Percentiles rank a stretch among this genome's conserved stretches.
Conservation (phyloP, 2,888 invertebrate species). For the Stenoptilia bipunctidactyla region DNA sequence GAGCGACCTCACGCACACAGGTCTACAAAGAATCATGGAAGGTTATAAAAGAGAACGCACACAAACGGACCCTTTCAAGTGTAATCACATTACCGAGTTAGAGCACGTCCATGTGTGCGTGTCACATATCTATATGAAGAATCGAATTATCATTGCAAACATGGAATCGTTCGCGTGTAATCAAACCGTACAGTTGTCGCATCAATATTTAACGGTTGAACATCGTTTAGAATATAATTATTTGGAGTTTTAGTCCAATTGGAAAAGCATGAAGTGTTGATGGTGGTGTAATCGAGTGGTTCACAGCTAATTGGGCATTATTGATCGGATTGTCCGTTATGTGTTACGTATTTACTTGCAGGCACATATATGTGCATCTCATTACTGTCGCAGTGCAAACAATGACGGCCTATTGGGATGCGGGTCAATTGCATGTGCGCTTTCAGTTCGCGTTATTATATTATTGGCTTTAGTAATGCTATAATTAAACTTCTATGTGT, state of each 20-base stretch:
- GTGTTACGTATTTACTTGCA: constrained; percentile 24
- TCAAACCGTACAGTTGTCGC: constrained; percentile 1
- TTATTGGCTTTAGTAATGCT: constrained; percentile 9
- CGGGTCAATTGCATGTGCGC: constrained; percentile 53
- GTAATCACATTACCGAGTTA: neutral
- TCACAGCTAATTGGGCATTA: constrained; percentile 43
- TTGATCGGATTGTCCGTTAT: constrained; percentile 40
- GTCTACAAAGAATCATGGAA: neutral
- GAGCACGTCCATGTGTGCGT: constrained; percentile 1
- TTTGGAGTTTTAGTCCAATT: neutral
- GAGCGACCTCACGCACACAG: neutral
- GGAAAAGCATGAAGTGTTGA: neutral
- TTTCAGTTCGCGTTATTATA: constrained; percentile 22
- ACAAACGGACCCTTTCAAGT: constrained; percentile 1
- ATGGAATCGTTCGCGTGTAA: constrained; percentile 2
- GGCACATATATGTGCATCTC: constrained; percentile 35
- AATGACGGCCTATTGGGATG: constrained; percentile 53
- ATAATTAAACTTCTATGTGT: constrained; percentile 6
- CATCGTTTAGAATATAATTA: neutral
- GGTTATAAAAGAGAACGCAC: neutral
- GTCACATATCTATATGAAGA: constrained; percentile 1
- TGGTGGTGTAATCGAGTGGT: constrained; percentile 6
- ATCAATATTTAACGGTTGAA: neutral
- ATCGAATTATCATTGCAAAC: constrained; percentile 7
- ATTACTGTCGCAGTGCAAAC: constrained; percentile 54